Base-by-base conservation (phyloP, 1,140 invertebrate genomes). In the Hesperophylax magnus region DNA sequence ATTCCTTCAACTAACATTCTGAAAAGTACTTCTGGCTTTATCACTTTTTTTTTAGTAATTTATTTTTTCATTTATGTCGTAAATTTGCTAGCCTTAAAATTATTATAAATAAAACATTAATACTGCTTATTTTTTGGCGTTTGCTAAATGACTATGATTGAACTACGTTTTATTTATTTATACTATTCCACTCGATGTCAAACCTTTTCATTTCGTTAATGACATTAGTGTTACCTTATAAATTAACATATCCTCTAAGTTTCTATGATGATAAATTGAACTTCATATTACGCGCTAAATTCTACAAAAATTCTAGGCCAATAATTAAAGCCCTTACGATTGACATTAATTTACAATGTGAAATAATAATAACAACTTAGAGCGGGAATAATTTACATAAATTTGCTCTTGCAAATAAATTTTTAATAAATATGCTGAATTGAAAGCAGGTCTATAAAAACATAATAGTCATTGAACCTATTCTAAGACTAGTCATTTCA, bases 161-260 rank as follows among this genome's bases (percentile, higher is more conserved):
- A 65, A 65, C 15, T 24, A 65, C 24, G 24, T 65, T 22, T 15
- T 63, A 63, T 65, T 65, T 24, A 24, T 65, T 22, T 22, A 71
- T 71, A 52, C 39, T 71, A 71, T 20, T 52, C 8, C 67, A 39
- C 67, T 71, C 67, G 67, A 71, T 71, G 67, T 71, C 31, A 71
- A 47, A 71, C 67, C 34, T 52, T 47, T 18, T 52, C 24, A 67
- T 71, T 47, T 71, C 27, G 27, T 67, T 27, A 67, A 61, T 61
- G 58, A 61, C n/a, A 67, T 39, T 31, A 67, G 7, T 31, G 22
- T 47, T 47, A 47, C 39, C 39, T 47, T 47, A 14, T 47, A 14
- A 47, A 47, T 47, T 27, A 27, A 27, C 5, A 47, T 47, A 47
- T 14, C 39, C 1, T 47, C 18, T 22, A 14, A 22, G 14, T 61